Evolutionary conservation across 2,113 vertebrate genomes (phyloP), one percentile per base, ranked within the genome.

Genomic region (Calyptomena viridis): DNA sequence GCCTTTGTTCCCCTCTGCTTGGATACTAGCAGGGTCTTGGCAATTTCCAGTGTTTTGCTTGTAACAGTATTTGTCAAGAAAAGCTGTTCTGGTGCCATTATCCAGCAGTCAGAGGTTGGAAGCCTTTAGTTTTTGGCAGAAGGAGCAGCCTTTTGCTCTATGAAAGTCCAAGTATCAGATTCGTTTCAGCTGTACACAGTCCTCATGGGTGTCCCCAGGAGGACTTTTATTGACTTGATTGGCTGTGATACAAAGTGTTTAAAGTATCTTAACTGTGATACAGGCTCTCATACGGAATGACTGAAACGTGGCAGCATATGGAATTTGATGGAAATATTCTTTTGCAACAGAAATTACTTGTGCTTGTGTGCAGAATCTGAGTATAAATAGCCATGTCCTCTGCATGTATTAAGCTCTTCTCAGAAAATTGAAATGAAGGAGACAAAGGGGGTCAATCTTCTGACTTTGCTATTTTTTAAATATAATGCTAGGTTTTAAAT

Each of bases 21-120:
- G 87, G 56, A 95, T 89, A 46, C 74, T 87, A 49, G 58, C 74
- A 79, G 62, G 20, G 47, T 83, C 78, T 96, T 94, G 94, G 91
- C 93, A 91, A 25, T 95, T 95, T 71, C 50, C 52, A 49, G 15
- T 90, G 78, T 91, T 96, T 69, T 90, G 50, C 74, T 74, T 95
- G 62, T 90, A 90, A 69, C 63, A 33, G 58, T 85, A 1, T 95
- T 93, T 94, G 91, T 96, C 72, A 85, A 66, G 74, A 78, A 53
- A 46, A 73, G 19, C 58, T 94, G 35, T 91, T 90, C 91, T 79
- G 71, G 14, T 93, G 89, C 93, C 55, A 56, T 94, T 94, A 92
- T 82, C 42, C 77, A 92, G 40, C 80, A 89, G 58, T 66, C 44
- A 17, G 11, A 93, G 37, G n/a, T 80, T 94, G 67, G 74, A 94